Evolutionary conservation across 2,113 vertebrate genomes (phyloP), one percentile per base, ranked within the genome.

Genomic region (Vulpes lagopus): DNA sequence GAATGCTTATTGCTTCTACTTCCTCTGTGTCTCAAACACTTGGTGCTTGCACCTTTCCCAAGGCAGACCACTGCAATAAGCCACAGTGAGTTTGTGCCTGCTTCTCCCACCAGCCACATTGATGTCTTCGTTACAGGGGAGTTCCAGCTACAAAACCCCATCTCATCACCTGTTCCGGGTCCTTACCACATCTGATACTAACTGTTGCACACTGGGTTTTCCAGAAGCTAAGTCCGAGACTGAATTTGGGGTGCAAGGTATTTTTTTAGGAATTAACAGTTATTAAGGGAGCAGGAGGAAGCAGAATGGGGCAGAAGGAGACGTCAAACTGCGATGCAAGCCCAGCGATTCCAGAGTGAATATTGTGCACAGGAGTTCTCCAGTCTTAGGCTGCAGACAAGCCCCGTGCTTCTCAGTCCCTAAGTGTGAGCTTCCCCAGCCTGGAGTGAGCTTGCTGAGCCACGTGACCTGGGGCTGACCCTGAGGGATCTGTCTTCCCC

Each of bases 401-500:
- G 69, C n/a, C 69, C 38, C 67, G 20, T 35, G 38, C n/a, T 17
- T 2, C 25, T 55, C 38, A 53, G 12, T 79, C 69, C 17, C 11
- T 62, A 27, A 20, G 27, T 55, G 3, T 79, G 27, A 25, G 17
- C 25, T 94, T 90, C 23, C 11, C 76, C 27, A 74, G 14, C 12
- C 30, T 25, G 12, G 8, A 1, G 9, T 65, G 67, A n/a, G 9
- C 11, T 11, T 62, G 3, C 0, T n/a, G 55, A 69, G 15, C 14
- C 55, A 35, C n/a, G 19, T 32, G 59, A 38, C 51, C 6, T 1
- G 11, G 82, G 27, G 14, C 71, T 23, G 35, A 43, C 15, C 11
- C 59, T 74, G 38, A 80, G 19, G 12, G 17, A 43, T 23, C n/a
- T 20, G 20, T 27, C 0, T 19, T 81, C 20, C n/a, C 4, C 6